Evolutionary conservation across 1,140 invertebrate species (phyloP), one percentile per base, ranked within the genome.

Genomic region (Daktulosphaira vitifoliae): DNA sequence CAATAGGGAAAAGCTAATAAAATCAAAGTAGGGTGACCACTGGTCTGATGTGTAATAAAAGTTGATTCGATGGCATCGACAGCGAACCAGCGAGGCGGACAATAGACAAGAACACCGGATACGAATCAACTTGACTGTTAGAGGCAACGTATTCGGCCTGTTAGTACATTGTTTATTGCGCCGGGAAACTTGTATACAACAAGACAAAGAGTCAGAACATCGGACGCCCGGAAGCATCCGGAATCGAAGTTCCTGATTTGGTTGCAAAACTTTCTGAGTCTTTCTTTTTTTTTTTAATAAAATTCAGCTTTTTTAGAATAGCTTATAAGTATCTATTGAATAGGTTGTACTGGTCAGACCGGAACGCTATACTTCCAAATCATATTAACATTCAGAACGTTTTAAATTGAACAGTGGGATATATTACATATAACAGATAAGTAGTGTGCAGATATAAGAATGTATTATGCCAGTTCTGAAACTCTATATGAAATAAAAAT

Each of bases 221-320:
- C 53, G 53, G 54, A 59, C 38, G 54, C 38, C 54, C 54, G 54
- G 54, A 59, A 59, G 42, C 23, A 38, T 38, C 13, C 54, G 54
- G 38, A 20, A 59, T 26, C 42, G 15, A 22, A 23, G 25, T 44
- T 44, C 39, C 54, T n/a, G 39, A 20, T 16, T 16, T 42, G 25
- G 13, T 23, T 20, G 22, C 15, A 42, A 38, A 59, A 38, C 42
- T 59, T 59, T 59, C 26, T 42, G 7, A 3, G n/a, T 51, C 15
- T 56, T 42, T 16, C 42, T 56, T 20, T 23, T 56, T 56, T 44
- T 42, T 59, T 59, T 59, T 26, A 26, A 42, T 44, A n/a, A n/a
- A n/a, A 33, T 11, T 33, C 29, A 33, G 5, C 11, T 33, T 33
- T 33, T 33, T 33, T 33, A 33, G 29, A 33, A 33, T 33, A 33